Base-by-base conservation (phyloP, 2,888 invertebrate species). In the Camptogramma bilineatum region DNA sequence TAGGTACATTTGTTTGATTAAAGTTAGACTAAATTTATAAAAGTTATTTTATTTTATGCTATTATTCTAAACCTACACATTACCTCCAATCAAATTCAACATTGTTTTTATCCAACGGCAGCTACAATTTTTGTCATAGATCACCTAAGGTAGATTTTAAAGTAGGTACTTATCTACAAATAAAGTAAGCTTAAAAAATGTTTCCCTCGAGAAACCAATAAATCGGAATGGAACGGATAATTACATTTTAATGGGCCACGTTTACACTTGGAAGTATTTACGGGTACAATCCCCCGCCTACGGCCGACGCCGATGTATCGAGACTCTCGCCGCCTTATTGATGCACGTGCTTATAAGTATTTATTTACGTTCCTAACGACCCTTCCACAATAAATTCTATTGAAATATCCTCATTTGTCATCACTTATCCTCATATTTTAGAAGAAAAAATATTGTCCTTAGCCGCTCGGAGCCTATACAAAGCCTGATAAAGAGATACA, bases 231-330 rank as follows among this genome's bases (percentile, higher is more conserved):
- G 74, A 82, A 82, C 75, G 77, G 79, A 82, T 84, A 84, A 86
- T 87, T 88, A 88, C 83, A 85, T 82, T 85, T 85, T 85, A 86
- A 86, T 86, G 76, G 85, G 75, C 72, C 71, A 68, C 80, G 77
- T 81, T 80, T 81, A 82, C 82, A 82, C 79, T 77, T 78, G 63
- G 76, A 73, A 74, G 79, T 82, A 85, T 87, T 86, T 85, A 86
- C 77, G 83, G 77, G 72, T 78, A 70, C 78, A 74, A 78, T 80
- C 77, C 81, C 73, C 83, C 82, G 84, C 83, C 83, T 82, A 83
- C 83, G 73, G 77, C 72, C 68, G 34, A 39, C 34, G 34, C 34
- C 75, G 19, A 85, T 84, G 83, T 84, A 86, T 83, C 77, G 68
- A 75, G 74, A 75, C 72, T 76, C 79, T 47, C 63, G 72, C 52